Conservation (phyloP, 2,888 invertebrate species). For the Acheta domesticus region DNA sequence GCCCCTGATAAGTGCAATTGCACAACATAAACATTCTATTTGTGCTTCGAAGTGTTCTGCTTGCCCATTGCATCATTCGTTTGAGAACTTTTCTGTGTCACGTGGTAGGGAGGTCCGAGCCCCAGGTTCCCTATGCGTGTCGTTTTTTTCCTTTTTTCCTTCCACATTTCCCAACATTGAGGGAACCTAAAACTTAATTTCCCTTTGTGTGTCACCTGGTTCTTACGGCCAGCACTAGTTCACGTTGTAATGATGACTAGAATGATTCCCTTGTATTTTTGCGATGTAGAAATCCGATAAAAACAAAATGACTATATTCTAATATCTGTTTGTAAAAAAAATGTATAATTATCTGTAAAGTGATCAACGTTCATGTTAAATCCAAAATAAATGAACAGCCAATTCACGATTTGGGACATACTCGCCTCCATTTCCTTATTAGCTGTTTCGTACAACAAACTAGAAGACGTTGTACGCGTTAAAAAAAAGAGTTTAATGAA, state of each 20-base stretch:
- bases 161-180: not conserved
- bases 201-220: not conserved
- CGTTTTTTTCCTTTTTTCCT: not conserved
- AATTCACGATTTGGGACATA: not conserved
- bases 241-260: not conserved
- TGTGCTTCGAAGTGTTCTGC: not conserved
- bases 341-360: slow-evolving; percentile 18
- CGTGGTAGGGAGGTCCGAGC: not conserved
- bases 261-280: not conserved
- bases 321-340: not conserved
- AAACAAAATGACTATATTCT: not conserved
- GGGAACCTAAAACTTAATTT: not conserved
- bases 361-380: slow-evolving; percentile 2
- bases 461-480: not conserved
- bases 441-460: not conserved
- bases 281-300: not conserved
- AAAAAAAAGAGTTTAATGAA: not conserved
- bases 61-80: not conserved
- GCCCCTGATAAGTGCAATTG: not conserved
- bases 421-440: not conserved
- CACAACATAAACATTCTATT: not conserved
- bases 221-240: not conserved
- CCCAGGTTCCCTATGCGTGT: not conserved
- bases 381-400: not conserved
- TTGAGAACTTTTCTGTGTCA: not conserved